Base-by-base conservation (phyloP, 2,797 vertebrate species). In the Oryzias sinensis region DNA sequence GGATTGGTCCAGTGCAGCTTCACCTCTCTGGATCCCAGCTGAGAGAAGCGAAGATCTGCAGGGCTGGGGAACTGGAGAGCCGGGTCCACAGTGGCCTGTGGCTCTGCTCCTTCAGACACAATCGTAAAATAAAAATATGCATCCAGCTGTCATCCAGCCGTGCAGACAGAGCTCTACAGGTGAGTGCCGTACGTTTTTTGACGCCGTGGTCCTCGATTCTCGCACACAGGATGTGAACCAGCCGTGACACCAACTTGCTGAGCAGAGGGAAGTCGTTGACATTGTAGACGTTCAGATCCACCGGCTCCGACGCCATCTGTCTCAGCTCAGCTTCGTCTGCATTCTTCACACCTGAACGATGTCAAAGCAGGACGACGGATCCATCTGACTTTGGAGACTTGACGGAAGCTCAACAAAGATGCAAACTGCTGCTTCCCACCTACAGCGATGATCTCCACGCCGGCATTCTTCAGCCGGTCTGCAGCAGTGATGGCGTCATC, bases 241-340 rank as follows among this genome's bases (percentile, higher is more conserved):
- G 92, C 2, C 89, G 89, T 14, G 89, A 68, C 7, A 96, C 92
- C 80, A 99, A 88, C 8, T 92, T 92, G 82, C 89, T 77, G 67
- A 99, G 94, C 86, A 96, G 89, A 0, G 94, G 94, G 76, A 98
- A 98, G 83, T 95, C 95, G 43, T 94, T 91, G 44, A 98, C 94
- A 0, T 93, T 95, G 89, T 96, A 95, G 1, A 97, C 93, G 0
- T 95, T 96, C 56, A 95, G 80, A 61, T 98, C 95, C 70, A 94
- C 83, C 0, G 97, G 97, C 48, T 91, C 92, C 0, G 97, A 97
- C 0, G 94, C 97, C 72, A 98, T 91, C 47, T 97, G 93, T 62
- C 87, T 91, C 74, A 98, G 72, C 79, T 99, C 96, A 0, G 93
- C 92, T 73, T 97, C 96, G 0, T 98, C 95, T 0, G 96, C 96